Evolutionary conservation across 2,797 vertebrate species (phyloP).

Genomic region (Moxostoma hubbsi): DNA sequence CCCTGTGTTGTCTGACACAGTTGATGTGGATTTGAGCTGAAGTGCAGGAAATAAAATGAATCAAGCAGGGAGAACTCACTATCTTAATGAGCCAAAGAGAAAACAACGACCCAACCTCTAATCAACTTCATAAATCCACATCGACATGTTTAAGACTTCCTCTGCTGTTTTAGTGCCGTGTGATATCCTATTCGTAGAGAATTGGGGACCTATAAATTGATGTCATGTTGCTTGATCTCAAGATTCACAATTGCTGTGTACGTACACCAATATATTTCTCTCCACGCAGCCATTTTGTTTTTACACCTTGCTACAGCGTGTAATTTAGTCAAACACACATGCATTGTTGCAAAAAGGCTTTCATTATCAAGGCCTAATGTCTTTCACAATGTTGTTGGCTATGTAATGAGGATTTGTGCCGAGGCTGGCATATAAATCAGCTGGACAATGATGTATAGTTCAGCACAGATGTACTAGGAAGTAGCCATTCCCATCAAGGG

Average conservation of each 20-base stretch:
- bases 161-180: constrained; percentile 59
- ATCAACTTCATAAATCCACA: constrained; percentile 71
- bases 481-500: background rate
- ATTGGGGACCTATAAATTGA: constrained; percentile 46
- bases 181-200: constrained; percentile 43
- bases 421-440: constrained; percentile 4
- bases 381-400: constrained; percentile 21
- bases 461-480: background rate
- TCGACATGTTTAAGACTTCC: constrained; percentile 68
- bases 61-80: constrained; percentile 51
- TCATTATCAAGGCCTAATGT: constrained; percentile 1
- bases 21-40: constrained; percentile 47
- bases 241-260: constrained; percentile 15
- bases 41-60: constrained; percentile 57
- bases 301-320: constrained; percentile 32
- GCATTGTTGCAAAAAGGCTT: constrained; percentile 13
- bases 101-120: constrained; percentile 69
- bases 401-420: constrained; percentile 9
- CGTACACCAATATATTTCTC: constrained; percentile 32
- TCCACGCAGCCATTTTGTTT: constrained; percentile 38
- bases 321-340: constrained; percentile 9
- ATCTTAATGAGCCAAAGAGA: constrained; percentile 60
- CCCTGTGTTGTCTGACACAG: constrained; percentile 37
- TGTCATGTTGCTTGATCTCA: constrained; percentile 35
- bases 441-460: constrained; percentile 1